Evolutionary conservation across 2,113 vertebrate genomes (phyloP), one percentile per base, ranked within the genome.

Genomic region (Catagonus wagneri): DNA sequence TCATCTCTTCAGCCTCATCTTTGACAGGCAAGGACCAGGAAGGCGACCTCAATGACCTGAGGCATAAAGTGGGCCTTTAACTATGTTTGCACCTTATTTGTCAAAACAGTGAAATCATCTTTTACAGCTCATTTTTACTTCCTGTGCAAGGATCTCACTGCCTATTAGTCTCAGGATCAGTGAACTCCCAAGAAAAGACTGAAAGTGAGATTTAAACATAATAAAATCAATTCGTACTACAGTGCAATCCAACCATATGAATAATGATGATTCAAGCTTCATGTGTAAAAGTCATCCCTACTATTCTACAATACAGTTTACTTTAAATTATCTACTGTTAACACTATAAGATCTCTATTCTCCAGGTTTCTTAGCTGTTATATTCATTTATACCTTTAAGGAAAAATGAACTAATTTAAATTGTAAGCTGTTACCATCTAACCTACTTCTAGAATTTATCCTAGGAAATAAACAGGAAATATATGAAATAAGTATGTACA

Each of bases 361-460:
- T 83, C 20, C n/a, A 90, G 19, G 17, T 20, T 11, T 63, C 6
- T 85, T 65, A 74, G 6, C 14, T n/a, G 1, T 92, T 92, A 90
- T 88, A 61, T 65, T 89, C 44, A 74, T 69, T 75, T 83, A 94
- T 17, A 27, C 81, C 58, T 14, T 80, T 61, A n/a, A 86, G 84
- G 79, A 36, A 23, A 34, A 69, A 90, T 83, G n/a, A 34, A 39
- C 23, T 25, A 89, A 94, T 52, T 65, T 93, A 83, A 95, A 85
- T 54, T 68, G 56, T 39, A 72, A 75, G 1, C 6, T 71, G 17
- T 79, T 94, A 72, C 19, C 17, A 79, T 66, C 61, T 88, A 69
- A 80, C 10, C 20, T 90, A 74, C 32, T n/a, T 94, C 22, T 76
- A 95, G 23, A 96, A 88, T 79, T 76, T 90, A 71, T n/a, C 23